Evolutionary conservation across 2,797 vertebrate species (phyloP), one percentile per base, ranked within the genome.

Genomic region (Oceanodroma leucorhoa): DNA sequence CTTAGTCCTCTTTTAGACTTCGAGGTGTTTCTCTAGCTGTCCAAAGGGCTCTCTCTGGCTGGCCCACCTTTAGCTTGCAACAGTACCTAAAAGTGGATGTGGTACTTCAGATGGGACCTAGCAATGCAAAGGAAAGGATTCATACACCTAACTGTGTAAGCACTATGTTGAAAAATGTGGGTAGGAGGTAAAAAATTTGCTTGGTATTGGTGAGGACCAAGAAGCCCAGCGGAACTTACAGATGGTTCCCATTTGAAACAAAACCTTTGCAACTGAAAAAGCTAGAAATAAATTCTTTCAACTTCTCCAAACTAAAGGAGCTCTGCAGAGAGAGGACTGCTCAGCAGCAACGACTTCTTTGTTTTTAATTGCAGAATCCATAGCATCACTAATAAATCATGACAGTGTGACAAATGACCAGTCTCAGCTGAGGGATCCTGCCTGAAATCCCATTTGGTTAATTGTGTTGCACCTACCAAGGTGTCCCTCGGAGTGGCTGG

Each of bases 361-460:
- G 69, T 60, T 87, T 87, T 83, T 76, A 90, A 90, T 30, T 85
- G 67, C 60, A 71, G 84, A 92, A 89, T 79, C 75, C 71, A 58
- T 75, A 65, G 53, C 67, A 73, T 69, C 75, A 14, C 70, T 94
- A 76, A 84, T 89, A 96, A 93, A 91, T 73, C 73, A 15, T 61
- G 90, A 76, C 65, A 87, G 22, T 70, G 81, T 90, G 94, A 93
- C 86, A 94, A 96, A 95, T 87, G 72, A 78, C 36, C 10, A 3
- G 8, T 19, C 75, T 93, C 70, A 72, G 80, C 58, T 58, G 77
- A 62, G 73, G 67, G 55, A 83, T 82, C 23, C 70, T 87, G 82
- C 73, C 70, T 64, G 45, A 87, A 92, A 87, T 87, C 86, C 93
- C 87, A 66, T 86, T 79, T 93, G 64, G 66, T 93, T 93, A 93